Evolutionary conservation across 35 echinoderm and acorn worm genomes (phyloP).

Genomic region (Apostichopus parvimensis): DNA sequence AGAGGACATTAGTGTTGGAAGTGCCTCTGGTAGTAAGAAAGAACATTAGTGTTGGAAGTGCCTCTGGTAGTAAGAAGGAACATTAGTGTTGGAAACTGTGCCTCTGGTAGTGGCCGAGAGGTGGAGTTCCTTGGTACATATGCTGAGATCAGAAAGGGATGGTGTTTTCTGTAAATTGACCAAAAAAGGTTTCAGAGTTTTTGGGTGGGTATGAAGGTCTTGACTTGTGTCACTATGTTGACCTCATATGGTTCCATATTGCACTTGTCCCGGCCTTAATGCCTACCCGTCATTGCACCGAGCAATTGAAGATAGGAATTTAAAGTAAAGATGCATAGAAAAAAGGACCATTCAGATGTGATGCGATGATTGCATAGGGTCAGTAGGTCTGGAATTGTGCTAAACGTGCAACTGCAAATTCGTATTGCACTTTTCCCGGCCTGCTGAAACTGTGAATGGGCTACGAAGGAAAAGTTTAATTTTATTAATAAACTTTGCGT

Average conservation of each 20-base stretch:
- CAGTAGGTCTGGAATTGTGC: slow-evolving; percentile 33
- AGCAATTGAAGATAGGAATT: too few relatives aligned
- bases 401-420: neutral
- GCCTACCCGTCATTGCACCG: neutral
- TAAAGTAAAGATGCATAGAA: too few relatives aligned
- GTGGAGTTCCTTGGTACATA: neutral
- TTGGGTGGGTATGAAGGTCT: slow-evolving; percentile 22
- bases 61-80: neutral
- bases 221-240: slow-evolving; percentile 48
- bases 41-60: too few relatives aligned
- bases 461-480: neutral
- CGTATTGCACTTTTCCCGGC: slow-evolving; percentile 66
- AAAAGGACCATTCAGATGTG: neutral
- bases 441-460: slow-evolving; percentile 28
- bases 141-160: neutral
- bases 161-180: neutral
- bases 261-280: slow-evolving; percentile 61
- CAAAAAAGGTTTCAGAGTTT: too few relatives aligned
- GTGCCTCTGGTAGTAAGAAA: neutral
- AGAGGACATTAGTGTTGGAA: too few relatives aligned
- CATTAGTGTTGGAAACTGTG: too few relatives aligned
- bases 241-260: slow-evolving; percentile 6
- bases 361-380: neutral
- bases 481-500: neutral
- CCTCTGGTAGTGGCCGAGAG: neutral